Percentiles rank a stretch among this genome's conserved stretches.
phyloP scores from a whole-genome alignment of 2,888 invertebrate genomes.

The Entomobrya multifasciata region DNA sequence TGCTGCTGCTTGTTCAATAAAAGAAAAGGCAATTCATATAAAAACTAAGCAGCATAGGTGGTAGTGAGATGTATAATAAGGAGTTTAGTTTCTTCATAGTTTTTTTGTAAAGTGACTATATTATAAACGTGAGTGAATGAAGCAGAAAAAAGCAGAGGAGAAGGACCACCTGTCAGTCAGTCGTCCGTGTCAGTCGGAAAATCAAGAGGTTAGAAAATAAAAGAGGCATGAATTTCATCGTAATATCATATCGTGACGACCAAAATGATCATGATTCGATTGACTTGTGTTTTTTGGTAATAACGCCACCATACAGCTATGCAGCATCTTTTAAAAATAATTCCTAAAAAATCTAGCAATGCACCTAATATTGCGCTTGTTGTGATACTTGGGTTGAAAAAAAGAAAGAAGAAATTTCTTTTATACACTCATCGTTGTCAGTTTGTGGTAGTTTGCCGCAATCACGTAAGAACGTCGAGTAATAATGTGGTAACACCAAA shows the following conservation, averaged over 20 bases:
- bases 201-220: slow-evolving; percentile 73
- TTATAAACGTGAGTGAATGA: slow-evolving; percentile 36
- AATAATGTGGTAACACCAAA: background rate
- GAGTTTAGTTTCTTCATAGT: slow-evolving; percentile 27
- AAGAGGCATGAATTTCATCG: slow-evolving; percentile 70
- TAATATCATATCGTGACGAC: slow-evolving; percentile 62
- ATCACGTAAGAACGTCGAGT: slow-evolving; percentile 23
- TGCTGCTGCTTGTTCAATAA: slow-evolving; percentile 41
- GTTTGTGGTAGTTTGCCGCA: slow-evolving; percentile 42
- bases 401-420: slow-evolving; percentile 31
- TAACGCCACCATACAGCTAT: slow-evolving; percentile 11
- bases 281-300: slow-evolving; percentile 66
- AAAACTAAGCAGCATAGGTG: slow-evolving; percentile 3
- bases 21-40: background rate
- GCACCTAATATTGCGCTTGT: background rate
- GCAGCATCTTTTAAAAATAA: background rate
- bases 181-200: slow-evolving; percentile 71
- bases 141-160: slow-evolving; percentile 40
- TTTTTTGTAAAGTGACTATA: slow-evolving; percentile 43
- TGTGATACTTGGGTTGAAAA: background rate
- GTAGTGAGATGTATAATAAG: slow-evolving; percentile 8
- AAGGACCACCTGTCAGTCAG: slow-evolving; percentile 70
- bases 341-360: slow-evolving; percentile 1
- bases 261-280: slow-evolving; percentile 63
- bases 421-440: slow-evolving; percentile 36